Evolutionary conservation across 2,888 invertebrate genomes (phyloP).

Genomic region (Steromphala cineraria): DNA sequence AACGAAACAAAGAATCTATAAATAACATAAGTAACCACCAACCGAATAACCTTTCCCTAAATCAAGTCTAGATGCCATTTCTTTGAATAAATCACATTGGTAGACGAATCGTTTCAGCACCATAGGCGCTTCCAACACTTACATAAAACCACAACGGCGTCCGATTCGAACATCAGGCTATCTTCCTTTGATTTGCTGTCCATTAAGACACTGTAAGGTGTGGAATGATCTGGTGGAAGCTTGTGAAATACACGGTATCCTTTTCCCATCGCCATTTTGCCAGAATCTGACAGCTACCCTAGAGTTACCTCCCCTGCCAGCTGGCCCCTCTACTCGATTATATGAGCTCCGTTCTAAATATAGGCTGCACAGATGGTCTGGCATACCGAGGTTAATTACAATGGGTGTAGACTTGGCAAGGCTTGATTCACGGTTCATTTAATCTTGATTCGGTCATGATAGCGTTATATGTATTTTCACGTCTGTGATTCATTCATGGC

Average conservation of each 20-base stretch:
- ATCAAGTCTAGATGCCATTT: not conserved
- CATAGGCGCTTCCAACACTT: conserved; percentile 73
- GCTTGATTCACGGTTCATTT: too few relatives aligned
- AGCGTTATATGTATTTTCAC: too few relatives aligned
- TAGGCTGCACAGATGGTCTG: not conserved
- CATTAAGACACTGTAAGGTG: conserved; percentile 90
- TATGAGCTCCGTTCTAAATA: not conserved
- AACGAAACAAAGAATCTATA: not conserved
- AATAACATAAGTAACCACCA: not conserved
- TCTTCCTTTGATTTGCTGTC: conserved; percentile 92
- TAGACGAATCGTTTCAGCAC: not conserved
- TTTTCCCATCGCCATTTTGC: conserved; percentile 93
- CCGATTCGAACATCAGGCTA: conserved; percentile 92
- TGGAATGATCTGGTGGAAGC: conserved; percentile 80
- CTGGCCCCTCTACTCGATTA: conserved; percentile 11
- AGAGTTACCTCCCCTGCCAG: not conserved
- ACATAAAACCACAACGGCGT: conserved; percentile 90
- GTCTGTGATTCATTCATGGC: too few relatives aligned
- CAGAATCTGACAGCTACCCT: not conserved
- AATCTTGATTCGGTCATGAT: too few relatives aligned
- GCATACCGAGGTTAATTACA: not conserved
- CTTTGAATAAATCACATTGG: not conserved
- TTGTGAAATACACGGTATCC: conserved; percentile 93
- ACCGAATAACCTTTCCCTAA: not conserved
- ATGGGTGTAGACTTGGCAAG: not conserved